Percentiles rank a stretch among this genome's conserved stretches.
These are phyloP conservation scores for Samia ricini DNA, from an alignment of 1,140 invertebrate genomes.

Conservation along the genomic window DNA sequence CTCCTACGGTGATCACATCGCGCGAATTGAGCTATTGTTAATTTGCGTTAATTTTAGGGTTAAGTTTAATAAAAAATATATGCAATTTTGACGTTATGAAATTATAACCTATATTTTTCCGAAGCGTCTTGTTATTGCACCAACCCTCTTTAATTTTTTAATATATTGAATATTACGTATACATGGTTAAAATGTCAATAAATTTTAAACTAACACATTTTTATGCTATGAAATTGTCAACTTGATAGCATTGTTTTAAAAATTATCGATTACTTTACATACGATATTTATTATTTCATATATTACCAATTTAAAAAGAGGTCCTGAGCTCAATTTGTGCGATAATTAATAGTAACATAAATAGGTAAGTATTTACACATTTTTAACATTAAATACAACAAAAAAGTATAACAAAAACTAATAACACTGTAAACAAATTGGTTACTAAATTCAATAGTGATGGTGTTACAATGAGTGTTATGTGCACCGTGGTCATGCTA, in stretches of 20 bases:
- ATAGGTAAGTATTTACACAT: neutral
- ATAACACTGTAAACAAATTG: neutral
- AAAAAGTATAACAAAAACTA: neutral
- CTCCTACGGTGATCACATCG: slow-evolving; percentile 3
- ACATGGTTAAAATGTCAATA: neutral
- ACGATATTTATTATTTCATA: too few relatives aligned
- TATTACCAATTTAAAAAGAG: neutral
- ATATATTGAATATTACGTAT: neutral
- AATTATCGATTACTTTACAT: neutral
- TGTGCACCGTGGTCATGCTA: slow-evolving; percentile 44
- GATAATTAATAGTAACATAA: slow-evolving; percentile 13
- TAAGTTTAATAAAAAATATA: neutral
- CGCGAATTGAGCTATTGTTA: slow-evolving; percentile 9
- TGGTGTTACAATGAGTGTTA: slow-evolving; percentile 15
- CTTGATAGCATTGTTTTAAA: too few relatives aligned
- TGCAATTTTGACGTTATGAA: neutral
- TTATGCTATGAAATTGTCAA: neutral
- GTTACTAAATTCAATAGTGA: neutral
- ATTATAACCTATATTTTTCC: neutral
- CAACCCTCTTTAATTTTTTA: neutral
- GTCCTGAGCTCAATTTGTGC: slow-evolving; percentile 30
- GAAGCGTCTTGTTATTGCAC: neutral
- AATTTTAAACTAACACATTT: neutral
- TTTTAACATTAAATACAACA: neutral
- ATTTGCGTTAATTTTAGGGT: neutral